Conservation (phyloP, 1,140 invertebrate species). For the Drosophila truncata region DNA sequence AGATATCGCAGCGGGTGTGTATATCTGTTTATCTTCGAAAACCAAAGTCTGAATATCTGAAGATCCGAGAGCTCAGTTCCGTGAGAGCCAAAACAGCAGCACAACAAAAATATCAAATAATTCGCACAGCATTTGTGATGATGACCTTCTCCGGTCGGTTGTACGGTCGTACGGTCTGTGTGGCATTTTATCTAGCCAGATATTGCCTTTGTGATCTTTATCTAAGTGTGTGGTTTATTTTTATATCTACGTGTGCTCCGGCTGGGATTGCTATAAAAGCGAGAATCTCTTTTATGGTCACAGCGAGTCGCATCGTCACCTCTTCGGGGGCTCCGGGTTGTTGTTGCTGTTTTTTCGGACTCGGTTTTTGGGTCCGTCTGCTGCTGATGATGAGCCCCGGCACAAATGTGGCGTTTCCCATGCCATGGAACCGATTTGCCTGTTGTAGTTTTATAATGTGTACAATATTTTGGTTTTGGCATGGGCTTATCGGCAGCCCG, state of each 20-base stretch:
- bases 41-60: constrained; percentile 25
- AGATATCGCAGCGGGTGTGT: constrained; percentile 44
- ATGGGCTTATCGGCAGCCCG: constrained; percentile 60
- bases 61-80: constrained; percentile 41
- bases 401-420: constrained; percentile 82
- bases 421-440: constrained; percentile 56
- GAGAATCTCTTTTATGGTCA: constrained; percentile 82
- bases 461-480: constrained; percentile 60
- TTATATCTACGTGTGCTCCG: constrained; percentile 57
- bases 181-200: constrained; percentile 80
- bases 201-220: constrained; percentile 84
- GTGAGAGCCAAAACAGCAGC: constrained; percentile 41
- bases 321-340: constrained; percentile 25
- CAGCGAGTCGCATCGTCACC: constrained; percentile 74
- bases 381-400: constrained; percentile 32
- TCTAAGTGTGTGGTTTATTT: constrained; percentile 82
- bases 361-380: constrained; percentile 15
- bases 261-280: constrained; percentile 76
- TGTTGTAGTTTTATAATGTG: constrained; percentile 61
- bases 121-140: constrained; percentile 76
- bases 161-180: constrained; percentile 41
- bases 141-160: constrained; percentile 64
- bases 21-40: constrained; percentile 26
- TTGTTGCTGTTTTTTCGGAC: constrained; percentile 7
- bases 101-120: constrained; percentile 58